Percentiles rank a stretch among this genome's conserved stretches.
phyloP scores from a whole-genome alignment of 2,797 vertebrate genomes.

The Chaenodraco wilsoni region DNA sequence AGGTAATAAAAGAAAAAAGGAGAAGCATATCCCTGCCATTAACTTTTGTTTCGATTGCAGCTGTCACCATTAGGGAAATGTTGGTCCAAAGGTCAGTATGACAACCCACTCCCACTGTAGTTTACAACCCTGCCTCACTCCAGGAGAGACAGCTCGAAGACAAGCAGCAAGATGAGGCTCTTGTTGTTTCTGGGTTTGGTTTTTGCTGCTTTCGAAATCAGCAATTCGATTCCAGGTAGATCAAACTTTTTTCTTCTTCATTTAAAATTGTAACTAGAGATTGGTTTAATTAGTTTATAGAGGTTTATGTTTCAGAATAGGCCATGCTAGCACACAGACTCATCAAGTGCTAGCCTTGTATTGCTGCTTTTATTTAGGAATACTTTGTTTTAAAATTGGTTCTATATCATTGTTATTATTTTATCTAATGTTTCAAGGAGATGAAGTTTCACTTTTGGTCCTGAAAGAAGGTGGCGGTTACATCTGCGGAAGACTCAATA shows the following conservation, averaged over 20 bases:
- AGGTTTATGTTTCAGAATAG: background rate
- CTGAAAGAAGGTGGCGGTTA: constrained; percentile 27
- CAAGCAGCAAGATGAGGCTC: constrained; percentile 76
- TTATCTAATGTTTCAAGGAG: background rate
- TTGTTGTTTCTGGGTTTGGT: constrained; percentile 65
- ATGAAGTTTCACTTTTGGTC: constrained; percentile 27
- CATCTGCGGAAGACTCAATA: background rate
- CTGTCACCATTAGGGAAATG: constrained; percentile 26
- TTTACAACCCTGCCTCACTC: constrained; percentile 68
- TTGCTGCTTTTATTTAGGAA: background rate
- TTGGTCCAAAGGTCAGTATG: constrained; percentile 74
- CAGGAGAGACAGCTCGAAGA: constrained; percentile 32
- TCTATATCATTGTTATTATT: background rate
- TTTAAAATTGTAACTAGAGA: background rate
- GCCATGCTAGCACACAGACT: background rate
- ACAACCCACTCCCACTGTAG: constrained; percentile 50
- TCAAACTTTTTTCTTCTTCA: background rate
- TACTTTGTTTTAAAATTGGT: background rate
- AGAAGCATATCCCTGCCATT: background rate
- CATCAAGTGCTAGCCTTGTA: background rate
- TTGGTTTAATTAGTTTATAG: background rate
- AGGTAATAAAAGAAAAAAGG: constrained; percentile 22
- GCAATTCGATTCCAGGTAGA: constrained; percentile 68
- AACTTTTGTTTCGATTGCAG: constrained; percentile 45
- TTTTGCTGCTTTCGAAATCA: constrained; percentile 54